phyloP scores from a whole-genome alignment of 2,888 invertebrate genomes.

The Venusia cambrica region DNA sequence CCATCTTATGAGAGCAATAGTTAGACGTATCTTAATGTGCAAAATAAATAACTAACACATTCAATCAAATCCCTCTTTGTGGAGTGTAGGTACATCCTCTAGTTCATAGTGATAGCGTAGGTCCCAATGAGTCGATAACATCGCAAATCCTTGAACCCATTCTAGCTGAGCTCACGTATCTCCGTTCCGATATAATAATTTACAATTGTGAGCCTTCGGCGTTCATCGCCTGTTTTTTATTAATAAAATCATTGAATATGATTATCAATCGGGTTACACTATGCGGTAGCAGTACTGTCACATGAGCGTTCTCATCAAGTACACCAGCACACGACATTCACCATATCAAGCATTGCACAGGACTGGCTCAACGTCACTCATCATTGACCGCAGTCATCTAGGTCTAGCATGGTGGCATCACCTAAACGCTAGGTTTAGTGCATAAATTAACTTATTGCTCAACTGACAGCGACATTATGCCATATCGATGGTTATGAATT shows the following conservation, averaged over 20 bases:
- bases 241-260: constrained; percentile 28
- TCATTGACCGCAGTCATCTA: constrained; percentile 68
- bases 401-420: constrained; percentile 74
- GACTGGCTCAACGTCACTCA: constrained; percentile 68
- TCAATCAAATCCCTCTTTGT: no score
- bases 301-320: constrained; percentile 40
- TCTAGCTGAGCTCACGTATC: no score
- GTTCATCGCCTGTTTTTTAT: constrained; percentile 26
- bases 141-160: no score
- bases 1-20: constrained; percentile 49
- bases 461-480: constrained; percentile 37
- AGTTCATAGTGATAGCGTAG: no score
- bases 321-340: constrained; percentile 72
- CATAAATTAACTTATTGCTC: constrained; percentile 53
- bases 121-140: no score
- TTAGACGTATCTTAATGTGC: constrained; percentile 32
- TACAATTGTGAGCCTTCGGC: constrained; percentile 31
- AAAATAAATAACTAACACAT: no score
- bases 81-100: no score
- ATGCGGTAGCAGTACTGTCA: constrained; percentile 27
- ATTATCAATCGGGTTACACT: constrained; percentile 26
- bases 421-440: constrained; percentile 75
- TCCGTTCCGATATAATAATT: constrained; percentile 28
- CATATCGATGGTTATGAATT: constrained; percentile 46
- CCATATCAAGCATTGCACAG: constrained; percentile 76